Evolutionary conservation across 2,797 vertebrate species (phyloP).

Genomic region (Falco novaeseelandiae): DNA sequence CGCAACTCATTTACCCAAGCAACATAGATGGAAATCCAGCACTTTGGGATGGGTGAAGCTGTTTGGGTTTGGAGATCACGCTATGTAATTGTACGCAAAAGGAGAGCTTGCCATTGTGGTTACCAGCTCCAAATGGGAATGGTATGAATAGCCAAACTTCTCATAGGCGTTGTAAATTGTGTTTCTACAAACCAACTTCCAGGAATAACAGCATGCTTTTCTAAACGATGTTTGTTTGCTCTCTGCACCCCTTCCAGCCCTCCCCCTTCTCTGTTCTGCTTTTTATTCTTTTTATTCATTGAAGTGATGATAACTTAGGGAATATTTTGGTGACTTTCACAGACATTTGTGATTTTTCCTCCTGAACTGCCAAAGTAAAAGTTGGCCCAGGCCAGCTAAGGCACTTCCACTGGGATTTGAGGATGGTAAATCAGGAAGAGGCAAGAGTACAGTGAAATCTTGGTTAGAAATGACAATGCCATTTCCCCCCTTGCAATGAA

Average conservation of each 20-base stretch:
- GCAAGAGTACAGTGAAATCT: conserved; percentile 28
- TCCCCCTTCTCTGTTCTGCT: conserved; percentile 31
- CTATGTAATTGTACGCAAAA: background rate
- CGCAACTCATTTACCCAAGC: background rate
- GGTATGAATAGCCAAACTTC: conserved; percentile 52
- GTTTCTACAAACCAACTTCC: conserved; percentile 64
- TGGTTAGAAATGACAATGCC: conserved; percentile 42
- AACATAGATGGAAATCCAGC: background rate
- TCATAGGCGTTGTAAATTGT: conserved; percentile 66
- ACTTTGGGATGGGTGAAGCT: background rate
- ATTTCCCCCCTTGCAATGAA: background rate
- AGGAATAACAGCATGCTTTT: conserved; percentile 73
- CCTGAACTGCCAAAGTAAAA: conserved; percentile 54
- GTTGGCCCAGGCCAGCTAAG: conserved; percentile 8
- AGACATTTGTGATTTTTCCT: conserved; percentile 64
- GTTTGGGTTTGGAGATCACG: conserved; percentile 36
- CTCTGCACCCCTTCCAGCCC: conserved; percentile 27
- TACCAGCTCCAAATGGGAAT: conserved; percentile 32
- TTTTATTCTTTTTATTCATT: conserved; percentile 43
- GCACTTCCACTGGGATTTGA: conserved; percentile 56
- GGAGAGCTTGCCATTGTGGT: conserved; percentile 49
- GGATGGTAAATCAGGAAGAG: conserved; percentile 59
- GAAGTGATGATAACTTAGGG: conserved; percentile 54
- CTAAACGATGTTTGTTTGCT: conserved; percentile 64
- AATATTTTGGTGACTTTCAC: conserved; percentile 60